Conservation (phyloP, 1,140 invertebrate species). For the Gonatopus flavifemur region DNA sequence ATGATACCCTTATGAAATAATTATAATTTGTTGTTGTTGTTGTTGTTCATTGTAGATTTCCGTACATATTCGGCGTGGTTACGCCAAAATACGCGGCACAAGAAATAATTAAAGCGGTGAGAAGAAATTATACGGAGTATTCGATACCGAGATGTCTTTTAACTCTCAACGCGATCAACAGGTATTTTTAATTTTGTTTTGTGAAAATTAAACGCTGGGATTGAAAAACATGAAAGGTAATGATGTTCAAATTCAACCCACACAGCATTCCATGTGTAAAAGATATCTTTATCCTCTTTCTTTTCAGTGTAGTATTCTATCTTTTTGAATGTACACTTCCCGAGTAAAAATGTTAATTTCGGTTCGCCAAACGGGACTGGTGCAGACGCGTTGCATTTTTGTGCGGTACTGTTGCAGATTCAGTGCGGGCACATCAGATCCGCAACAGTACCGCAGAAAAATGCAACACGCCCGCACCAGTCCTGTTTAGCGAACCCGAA, state of each 20-base stretch:
- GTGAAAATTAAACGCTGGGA: constrained; percentile 2
- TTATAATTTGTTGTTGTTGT: constrained; percentile 1
- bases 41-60: constrained; percentile 31
- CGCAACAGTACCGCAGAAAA: no score
- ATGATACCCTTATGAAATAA: constrained; percentile 10
- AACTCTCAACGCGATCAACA: constrained; percentile 34
- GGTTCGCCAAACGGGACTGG: no score
- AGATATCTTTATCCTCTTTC: background rate
- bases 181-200: constrained; percentile 19
- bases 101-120: constrained; percentile 39
- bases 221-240: no score
- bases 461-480: no score
- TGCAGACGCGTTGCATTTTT: no score
- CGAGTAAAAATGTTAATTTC: no score
- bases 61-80: constrained; percentile 37
- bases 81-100: constrained; percentile 35
- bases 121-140: constrained; percentile 42
- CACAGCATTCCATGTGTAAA: background rate
- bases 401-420: no score
- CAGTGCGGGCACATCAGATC: no score
- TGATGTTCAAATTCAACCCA: no score
- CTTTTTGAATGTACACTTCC: no score
- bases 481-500: no score
- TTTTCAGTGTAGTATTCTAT: background rate
- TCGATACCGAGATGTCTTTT: constrained; percentile 42